Percentiles rank a stretch among this genome's conserved stretches.
Conservation (phyloP, 2,888 invertebrate genomes). For the Ariolimax columbianus region DNA sequence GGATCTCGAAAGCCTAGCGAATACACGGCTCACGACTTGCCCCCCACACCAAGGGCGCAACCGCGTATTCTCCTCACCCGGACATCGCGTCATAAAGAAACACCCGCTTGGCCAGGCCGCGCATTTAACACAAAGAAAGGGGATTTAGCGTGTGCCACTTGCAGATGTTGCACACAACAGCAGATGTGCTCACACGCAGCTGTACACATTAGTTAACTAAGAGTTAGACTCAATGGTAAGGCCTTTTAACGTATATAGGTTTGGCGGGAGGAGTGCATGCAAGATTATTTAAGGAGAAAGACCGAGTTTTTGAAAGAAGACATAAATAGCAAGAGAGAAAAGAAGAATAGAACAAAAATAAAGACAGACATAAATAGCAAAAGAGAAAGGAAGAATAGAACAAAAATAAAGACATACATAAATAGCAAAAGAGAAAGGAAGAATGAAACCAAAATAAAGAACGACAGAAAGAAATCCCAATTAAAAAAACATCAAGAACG, state of each 20-base stretch:
- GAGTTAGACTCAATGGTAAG: background rate
- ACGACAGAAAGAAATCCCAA: no score
- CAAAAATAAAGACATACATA: no score
- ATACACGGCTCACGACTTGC: background rate
- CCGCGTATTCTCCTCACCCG: background rate
- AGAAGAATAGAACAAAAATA: background rate
- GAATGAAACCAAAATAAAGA: no score
- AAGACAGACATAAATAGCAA: background rate
- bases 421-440: no score
- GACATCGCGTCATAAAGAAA: slow-evolving; percentile 3
- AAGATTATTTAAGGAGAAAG: no score
- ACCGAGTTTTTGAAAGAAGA: no score
- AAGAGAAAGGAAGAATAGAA: no score
- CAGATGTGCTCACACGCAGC: slow-evolving; percentile 13
- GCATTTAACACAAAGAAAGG: slow-evolving; percentile 12
- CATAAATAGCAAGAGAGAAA: no score
- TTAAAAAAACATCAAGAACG: no score
- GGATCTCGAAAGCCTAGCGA: background rate
- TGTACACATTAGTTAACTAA: background rate
- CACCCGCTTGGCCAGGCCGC: background rate
- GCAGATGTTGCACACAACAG: slow-evolving; percentile 24
- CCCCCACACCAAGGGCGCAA: background rate
- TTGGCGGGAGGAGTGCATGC: no score
- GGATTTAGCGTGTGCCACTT: slow-evolving; percentile 13
- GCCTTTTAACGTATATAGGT: background rate